phyloP scores from a whole-genome alignment of 2,797 vertebrate genomes.

The Champsocephalus esox region DNA sequence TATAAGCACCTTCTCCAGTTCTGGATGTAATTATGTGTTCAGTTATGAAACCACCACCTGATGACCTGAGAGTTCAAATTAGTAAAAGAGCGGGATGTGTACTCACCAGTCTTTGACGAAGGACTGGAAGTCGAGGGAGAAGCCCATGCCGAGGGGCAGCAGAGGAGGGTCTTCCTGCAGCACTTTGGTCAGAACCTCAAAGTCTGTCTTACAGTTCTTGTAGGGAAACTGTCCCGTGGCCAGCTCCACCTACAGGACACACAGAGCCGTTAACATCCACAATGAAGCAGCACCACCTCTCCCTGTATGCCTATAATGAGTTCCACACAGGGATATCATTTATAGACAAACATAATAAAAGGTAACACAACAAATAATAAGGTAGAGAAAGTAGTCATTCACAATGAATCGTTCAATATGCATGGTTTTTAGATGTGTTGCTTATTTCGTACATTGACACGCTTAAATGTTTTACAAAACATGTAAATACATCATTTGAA shows the following conservation, averaged over 20 bases:
- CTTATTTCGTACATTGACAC: too few species aligned
- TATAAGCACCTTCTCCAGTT: background rate
- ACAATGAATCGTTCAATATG: too few species aligned
- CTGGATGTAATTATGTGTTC: background rate
- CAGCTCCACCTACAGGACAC: conserved; percentile 89
- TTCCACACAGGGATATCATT: background rate
- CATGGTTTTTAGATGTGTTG: too few species aligned
- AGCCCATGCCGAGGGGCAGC: conserved; percentile 93
- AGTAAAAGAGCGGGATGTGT: background rate
- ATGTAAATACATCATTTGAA: too few species aligned
- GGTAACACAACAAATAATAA: background rate
- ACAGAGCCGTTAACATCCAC: background rate
- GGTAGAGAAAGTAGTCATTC: background rate
- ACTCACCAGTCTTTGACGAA: conserved; percentile 96
- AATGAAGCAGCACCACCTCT: background rate
- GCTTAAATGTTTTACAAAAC: too few species aligned
- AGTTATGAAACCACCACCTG: background rate
- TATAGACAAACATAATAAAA: background rate
- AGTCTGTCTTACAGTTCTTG: conserved; percentile 98
- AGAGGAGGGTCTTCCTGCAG: conserved; percentile 96
- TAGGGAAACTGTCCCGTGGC: conserved; percentile 97
- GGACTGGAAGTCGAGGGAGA: conserved; percentile 96
- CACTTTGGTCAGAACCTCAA: conserved; percentile 98
- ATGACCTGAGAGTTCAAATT: background rate
- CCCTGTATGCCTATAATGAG: background rate